Conservation (phyloP, 2,888 invertebrate genomes). For the Hesperia comma region DNA sequence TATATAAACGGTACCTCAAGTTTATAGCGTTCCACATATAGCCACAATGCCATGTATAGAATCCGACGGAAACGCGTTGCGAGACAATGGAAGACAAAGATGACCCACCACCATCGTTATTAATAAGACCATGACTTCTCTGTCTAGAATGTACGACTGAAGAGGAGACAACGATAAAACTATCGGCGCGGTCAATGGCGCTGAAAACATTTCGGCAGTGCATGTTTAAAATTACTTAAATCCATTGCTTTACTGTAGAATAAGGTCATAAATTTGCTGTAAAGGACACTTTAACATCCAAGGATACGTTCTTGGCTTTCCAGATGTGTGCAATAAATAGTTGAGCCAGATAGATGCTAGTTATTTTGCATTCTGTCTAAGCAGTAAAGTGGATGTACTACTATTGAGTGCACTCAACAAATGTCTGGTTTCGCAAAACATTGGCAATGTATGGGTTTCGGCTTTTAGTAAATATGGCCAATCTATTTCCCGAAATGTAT, state of each 20-base stretch:
- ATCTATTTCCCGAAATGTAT: slow-evolving; percentile 12
- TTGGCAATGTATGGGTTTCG: slow-evolving; percentile 27
- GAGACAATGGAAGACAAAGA: too few species aligned
- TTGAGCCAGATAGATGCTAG: slow-evolving; percentile 15
- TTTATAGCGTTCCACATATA: too few species aligned
- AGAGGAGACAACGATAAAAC: too few species aligned
- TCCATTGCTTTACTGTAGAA: background rate
- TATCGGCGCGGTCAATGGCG: too few species aligned
- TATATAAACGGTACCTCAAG: too few species aligned
- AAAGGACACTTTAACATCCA: background rate
- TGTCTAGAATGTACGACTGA: too few species aligned
- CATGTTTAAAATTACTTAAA: background rate
- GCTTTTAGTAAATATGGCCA: slow-evolving; percentile 16
- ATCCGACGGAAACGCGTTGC: too few species aligned
- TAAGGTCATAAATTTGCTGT: slow-evolving; percentile 2
- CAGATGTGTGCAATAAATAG: slow-evolving; percentile 18
- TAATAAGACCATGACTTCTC: too few species aligned
- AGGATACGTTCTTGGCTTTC: background rate
- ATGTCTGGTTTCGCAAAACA: slow-evolving; percentile 31
- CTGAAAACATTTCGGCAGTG: too few species aligned
- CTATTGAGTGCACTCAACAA: slow-evolving; percentile 17
- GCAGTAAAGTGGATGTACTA: slow-evolving; percentile 1
- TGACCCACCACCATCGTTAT: too few species aligned
- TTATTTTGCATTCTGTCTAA: slow-evolving; percentile 26
- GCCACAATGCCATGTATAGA: too few species aligned